Conservation (phyloP, 2,888 invertebrate genomes). For the Ophion costatus region DNA sequence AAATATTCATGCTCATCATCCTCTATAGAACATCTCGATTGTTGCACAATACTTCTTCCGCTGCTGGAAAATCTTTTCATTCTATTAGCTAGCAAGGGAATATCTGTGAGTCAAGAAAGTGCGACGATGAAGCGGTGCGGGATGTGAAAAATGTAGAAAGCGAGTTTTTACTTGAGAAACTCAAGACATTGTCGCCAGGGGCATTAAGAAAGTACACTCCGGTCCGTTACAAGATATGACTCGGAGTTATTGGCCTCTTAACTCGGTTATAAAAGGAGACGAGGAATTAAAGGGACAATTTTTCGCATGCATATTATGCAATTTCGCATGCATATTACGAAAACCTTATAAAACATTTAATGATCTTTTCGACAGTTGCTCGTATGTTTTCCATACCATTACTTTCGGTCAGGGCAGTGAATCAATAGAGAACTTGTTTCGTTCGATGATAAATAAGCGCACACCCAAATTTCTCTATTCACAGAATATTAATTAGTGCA, state of each 20-base stretch:
- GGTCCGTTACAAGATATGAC: conserved; percentile 1
- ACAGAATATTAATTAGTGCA: no score
- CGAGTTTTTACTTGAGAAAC: conserved; percentile 3
- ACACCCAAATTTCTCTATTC: no score
- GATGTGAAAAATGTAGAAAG: conserved; percentile 24
- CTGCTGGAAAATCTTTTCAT: neutral
- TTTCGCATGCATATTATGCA: neutral
- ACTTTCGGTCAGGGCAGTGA: no score
- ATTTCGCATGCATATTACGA: no score
- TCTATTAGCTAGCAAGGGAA: neutral
- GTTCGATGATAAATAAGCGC: no score
- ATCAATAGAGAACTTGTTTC: no score
- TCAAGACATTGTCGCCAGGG: conserved; percentile 33
- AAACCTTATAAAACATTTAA: no score
- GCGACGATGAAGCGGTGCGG: neutral
- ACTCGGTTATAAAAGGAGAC: conserved; percentile 37
- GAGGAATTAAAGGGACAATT: neutral
- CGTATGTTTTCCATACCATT: no score
- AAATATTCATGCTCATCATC: no score
- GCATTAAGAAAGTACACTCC: conserved; percentile 29
- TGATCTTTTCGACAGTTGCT: no score
- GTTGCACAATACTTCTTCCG: no score
- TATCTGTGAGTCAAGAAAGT: conserved; percentile 1
- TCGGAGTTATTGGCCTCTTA: conserved; percentile 14
- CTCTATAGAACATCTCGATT: no score